Evolutionary conservation across 1,140 invertebrate genomes (phyloP), one percentile per base, ranked within the genome.

Genomic region (Ceratosolen fusciceps): DNA sequence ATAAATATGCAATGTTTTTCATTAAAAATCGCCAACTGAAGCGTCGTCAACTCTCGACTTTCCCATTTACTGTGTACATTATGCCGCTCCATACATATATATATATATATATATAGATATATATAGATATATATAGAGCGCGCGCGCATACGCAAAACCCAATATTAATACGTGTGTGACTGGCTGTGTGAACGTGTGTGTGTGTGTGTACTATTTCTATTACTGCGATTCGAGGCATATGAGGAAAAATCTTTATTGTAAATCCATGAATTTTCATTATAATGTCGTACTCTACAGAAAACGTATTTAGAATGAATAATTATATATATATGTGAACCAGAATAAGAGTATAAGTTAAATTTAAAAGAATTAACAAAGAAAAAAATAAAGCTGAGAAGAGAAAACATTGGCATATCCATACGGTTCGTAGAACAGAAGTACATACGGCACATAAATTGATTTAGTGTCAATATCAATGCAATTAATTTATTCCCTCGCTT

Each of bases 121-220:
- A n/a, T n/a, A n/a, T n/a, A n/a, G n/a, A n/a, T n/a, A n/a, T n/a
- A n/a, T n/a, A n/a, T n/a, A n/a, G n/a, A n/a, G n/a, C n/a, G n/a
- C n/a, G n/a, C n/a, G n/a, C n/a, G n/a, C n/a, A n/a, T n/a, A n/a
- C n/a, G n/a, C n/a, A n/a, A n/a, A n/a, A n/a, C n/a, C n/a, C n/a
- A n/a, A n/a, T n/a, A n/a, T n/a, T n/a, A n/a, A n/a, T n/a, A n/a
- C n/a, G n/a, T n/a, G n/a, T n/a, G n/a, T n/a, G n/a, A n/a, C n/a
- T n/a, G n/a, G n/a, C n/a, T n/a, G n/a, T n/a, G n/a, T n/a, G n/a
- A n/a, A n/a, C n/a, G n/a, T n/a, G n/a, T n/a, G n/a, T n/a, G n/a
- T n/a, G n/a, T n/a, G n/a, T 83, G 81, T 81, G 85, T 84, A 85
- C 79, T 47, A 77, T 82, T 85, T 85, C 82, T 84, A 86, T 82